Base-by-base conservation (phyloP, 2,113 vertebrate genomes). In the Phaethon lepturus region DNA sequence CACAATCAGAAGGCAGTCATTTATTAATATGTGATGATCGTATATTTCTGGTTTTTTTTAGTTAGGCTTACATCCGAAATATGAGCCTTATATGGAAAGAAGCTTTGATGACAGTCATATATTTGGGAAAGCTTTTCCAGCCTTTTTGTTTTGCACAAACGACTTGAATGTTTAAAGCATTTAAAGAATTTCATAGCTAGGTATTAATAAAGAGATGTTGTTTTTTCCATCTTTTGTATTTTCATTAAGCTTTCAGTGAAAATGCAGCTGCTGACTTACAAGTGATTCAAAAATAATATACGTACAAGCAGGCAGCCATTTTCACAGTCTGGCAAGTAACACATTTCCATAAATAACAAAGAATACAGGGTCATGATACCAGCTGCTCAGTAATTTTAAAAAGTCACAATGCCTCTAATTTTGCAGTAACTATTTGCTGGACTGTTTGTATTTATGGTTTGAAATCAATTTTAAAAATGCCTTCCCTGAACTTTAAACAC, bases 341-440 rank as follows among this genome's bases (percentile, higher is more conserved):
- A 50, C 60, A 81, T 95, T 95, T 95, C 78, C 85, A 86, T 90
- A 95, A 94, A 96, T 92, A 94, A 92, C 95, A 75, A 96, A 93
- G 92, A 79, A 86, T 60, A 82, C 71, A 56, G 44, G 92, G 87
- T 76, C 96, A 77, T 63, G 17, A 31, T 71, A 89, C 64, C 90
- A 94, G 64, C 86, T 74, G 69, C 19, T 55, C 38, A 87, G 88
- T 95, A 92, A 91, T 71, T 80, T 64, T 71, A 9, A 77, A 71
- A 88, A 92, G 93, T 64, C 88, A 71, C 71, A 60, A 29, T 26
- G 88, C 55, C 77, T 45, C 94, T 62, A 86, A 68, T 97, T 91
- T 49, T 81, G 75, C 79, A 73, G 56, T 35, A 50, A 81, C 90
- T 85, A 78, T 82, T 71, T 40, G 86, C 68, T 2, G 4, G 26